Conservation (phyloP, 1,140 invertebrate genomes). For the Drosophila sulfurigaster region DNA sequence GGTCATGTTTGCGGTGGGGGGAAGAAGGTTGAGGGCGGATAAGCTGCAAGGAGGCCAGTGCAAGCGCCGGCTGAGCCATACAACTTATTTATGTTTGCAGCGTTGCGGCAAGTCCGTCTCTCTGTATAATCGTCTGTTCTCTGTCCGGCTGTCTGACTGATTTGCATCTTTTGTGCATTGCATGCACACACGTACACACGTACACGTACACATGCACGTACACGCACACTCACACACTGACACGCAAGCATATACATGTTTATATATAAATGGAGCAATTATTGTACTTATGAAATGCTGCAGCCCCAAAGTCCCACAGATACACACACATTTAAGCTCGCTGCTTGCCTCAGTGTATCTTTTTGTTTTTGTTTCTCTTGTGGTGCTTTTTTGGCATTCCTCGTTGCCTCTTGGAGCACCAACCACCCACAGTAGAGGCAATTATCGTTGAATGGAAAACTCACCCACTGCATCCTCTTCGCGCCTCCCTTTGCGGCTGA, state of each 20-base stretch:
- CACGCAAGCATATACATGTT: constrained; percentile 1
- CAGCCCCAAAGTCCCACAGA: constrained; percentile 39
- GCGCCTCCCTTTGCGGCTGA: constrained; percentile 52
- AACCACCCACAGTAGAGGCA: constrained; percentile 55
- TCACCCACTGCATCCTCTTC: constrained; percentile 2
- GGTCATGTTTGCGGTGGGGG: constrained; percentile 52
- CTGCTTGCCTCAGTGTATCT: constrained; percentile 30
- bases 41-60: constrained; percentile 26
- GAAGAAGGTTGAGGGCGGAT: background rate
- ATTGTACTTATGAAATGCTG: constrained; percentile 78
- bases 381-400: constrained; percentile 49
- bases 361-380: constrained; percentile 38
- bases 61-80: constrained; percentile 52
- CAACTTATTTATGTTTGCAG: constrained; percentile 76
- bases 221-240: background rate
- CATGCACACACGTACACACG: constrained; percentile 4
- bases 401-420: constrained; percentile 25
- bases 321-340: constrained; percentile 30
- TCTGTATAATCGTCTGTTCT: constrained; percentile 36
- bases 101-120: constrained; percentile 44
- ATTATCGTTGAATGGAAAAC: constrained; percentile 65
- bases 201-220: background rate
- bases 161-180: constrained; percentile 76
- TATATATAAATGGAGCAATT: constrained; percentile 55
- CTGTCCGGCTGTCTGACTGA: constrained; percentile 69